Evolutionary conservation across 2,888 invertebrate species (phyloP).

Genomic region (Sycophila texana): DNA sequence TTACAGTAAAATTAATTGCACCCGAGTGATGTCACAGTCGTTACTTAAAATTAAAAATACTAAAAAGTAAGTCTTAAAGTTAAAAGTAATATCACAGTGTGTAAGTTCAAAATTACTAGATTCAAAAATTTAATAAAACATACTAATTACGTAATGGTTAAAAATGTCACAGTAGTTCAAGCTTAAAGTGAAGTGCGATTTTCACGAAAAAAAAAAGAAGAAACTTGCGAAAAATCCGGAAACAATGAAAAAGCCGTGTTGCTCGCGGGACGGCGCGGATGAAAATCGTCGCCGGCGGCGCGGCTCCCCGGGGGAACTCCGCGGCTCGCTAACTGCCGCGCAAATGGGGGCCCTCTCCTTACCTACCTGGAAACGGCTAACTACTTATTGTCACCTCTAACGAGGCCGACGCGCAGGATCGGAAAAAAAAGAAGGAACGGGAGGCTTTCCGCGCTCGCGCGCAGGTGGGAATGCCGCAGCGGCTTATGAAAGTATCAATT

Average conservation of each 20-base stretch:
- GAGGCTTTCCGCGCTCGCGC: constrained; percentile 22
- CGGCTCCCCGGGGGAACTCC: constrained; percentile 12
- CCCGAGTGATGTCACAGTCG: too few species aligned
- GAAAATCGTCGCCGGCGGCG: constrained; percentile 12
- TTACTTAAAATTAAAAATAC: too few species aligned
- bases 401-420: constrained; percentile 69
- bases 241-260: constrained; percentile 13
- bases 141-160: too few species aligned
- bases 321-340: neutral
- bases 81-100: too few species aligned
- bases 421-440: constrained; percentile 30
- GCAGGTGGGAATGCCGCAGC: constrained; percentile 72
- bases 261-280: neutral
- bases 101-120: too few species aligned
- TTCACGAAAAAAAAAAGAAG: neutral
- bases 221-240: constrained; percentile 11
- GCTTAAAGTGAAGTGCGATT: neutral
- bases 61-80: too few species aligned
- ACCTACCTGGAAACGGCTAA: constrained; percentile 71
- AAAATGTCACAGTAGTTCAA: too few species aligned
- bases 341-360: constrained; percentile 24
- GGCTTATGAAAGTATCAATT: constrained; percentile 74
- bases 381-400: constrained; percentile 75
- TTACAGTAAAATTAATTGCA: too few species aligned
- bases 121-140: too few species aligned